These are phyloP conservation scores for Microdon myrmicae DNA, from an alignment of 2,888 invertebrate species.

Conservation along the genomic window DNA sequence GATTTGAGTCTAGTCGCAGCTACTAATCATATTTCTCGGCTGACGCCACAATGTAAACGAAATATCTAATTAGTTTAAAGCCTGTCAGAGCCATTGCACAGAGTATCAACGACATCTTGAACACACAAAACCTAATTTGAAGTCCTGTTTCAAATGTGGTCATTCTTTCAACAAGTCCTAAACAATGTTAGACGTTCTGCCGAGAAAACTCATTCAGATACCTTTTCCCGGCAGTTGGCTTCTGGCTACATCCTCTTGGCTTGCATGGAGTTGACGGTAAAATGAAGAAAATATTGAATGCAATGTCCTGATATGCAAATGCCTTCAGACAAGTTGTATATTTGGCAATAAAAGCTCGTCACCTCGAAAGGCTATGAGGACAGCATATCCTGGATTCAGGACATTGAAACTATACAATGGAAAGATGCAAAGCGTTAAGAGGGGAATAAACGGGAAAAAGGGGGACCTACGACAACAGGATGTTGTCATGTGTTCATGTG, in stretches of 20 bases:
- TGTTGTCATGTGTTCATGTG: slow-evolving; percentile 46
- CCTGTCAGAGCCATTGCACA: slow-evolving; percentile 3
- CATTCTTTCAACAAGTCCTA: slow-evolving; percentile 30
- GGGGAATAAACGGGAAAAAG: background rate
- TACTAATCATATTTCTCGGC: too few relatives aligned
- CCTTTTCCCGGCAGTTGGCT: slow-evolving; percentile 16
- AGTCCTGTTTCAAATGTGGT: slow-evolving; percentile 29
- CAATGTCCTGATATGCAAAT: slow-evolving; percentile 52
- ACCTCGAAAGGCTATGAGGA: background rate
- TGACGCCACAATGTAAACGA: too few relatives aligned
- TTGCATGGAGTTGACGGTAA: slow-evolving; percentile 44
- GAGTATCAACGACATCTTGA: slow-evolving; percentile 13
- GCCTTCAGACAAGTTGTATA: slow-evolving; percentile 40
- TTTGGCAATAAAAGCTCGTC: slow-evolving; percentile 17
- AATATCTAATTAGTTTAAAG: background rate
- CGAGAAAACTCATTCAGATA: slow-evolving; percentile 36
- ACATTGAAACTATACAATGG: slow-evolving; percentile 15
- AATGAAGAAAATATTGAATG: slow-evolving; percentile 52
- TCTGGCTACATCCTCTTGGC: slow-evolving; percentile 20
- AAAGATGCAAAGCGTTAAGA: slow-evolving; percentile 16
- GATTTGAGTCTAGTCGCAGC: too few relatives aligned
- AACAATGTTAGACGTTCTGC: slow-evolving; percentile 26
- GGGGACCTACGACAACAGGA: slow-evolving; percentile 19
- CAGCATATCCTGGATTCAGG: slow-evolving; percentile 18
- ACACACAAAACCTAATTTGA: slow-evolving; percentile 22